phyloP scores from a whole-genome alignment of 2,888 invertebrate species.

The Cheiracanthium punctorium region DNA sequence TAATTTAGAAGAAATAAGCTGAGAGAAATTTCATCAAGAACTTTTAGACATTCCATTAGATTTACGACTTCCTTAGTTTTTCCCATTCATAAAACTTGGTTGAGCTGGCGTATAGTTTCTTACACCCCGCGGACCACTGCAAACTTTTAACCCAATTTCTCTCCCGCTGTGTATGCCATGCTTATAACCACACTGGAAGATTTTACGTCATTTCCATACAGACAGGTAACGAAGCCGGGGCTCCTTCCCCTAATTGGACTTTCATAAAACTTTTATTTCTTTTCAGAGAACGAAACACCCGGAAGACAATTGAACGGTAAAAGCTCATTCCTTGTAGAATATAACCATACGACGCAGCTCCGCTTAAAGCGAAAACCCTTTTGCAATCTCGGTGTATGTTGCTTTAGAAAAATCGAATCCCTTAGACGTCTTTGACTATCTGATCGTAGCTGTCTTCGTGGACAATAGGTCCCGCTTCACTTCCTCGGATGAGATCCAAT shows the following conservation, averaged over 20 bases:
- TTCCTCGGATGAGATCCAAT: conserved; percentile 45
- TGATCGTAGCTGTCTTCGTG: neutral
- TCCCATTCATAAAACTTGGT: neutral
- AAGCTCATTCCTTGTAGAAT: conserved; percentile 3
- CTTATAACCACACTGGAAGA: neutral
- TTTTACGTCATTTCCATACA: neutral
- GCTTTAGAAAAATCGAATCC: neutral
- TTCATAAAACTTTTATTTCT: neutral
- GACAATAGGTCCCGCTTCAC: conserved; percentile 49
- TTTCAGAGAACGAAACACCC: conserved; percentile 14
- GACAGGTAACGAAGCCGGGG: neutral
- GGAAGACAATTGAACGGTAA: conserved; percentile 24
- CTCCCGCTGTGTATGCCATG: neutral
- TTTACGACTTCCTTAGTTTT: neutral
- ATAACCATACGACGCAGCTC: neutral
- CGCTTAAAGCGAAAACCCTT: neutral
- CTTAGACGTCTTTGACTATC: neutral
- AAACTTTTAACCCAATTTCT: conserved; percentile 1
- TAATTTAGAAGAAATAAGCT: no score
- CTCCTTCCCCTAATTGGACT: neutral
- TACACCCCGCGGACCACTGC: neutral
- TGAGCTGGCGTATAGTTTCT: neutral
- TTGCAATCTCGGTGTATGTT: neutral
- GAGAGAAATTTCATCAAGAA: neutral
- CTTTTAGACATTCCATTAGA: neutral